A percentile compares a stretch with the other conserved stretches of the same genome.
These are phyloP conservation scores for Plagodis dolabraria DNA, from an alignment of 2,888 invertebrate genomes.

Conservation along the genomic window DNA sequence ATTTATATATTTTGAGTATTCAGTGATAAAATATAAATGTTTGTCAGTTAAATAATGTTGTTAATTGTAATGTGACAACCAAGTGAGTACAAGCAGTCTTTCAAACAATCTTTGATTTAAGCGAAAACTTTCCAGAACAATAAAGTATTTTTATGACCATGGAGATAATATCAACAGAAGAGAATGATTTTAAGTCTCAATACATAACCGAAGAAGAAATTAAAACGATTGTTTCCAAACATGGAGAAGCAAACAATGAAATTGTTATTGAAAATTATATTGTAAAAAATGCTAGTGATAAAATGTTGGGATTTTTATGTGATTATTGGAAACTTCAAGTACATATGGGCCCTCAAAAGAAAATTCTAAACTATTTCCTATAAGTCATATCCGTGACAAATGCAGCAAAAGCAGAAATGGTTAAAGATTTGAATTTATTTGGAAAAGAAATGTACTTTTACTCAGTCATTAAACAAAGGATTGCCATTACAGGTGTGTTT, in stretches of 20 bases:
- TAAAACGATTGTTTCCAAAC: conserved; percentile 52
- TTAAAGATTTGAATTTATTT: conserved; percentile 62
- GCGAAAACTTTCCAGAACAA: neutral
- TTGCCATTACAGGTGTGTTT: conserved; percentile 60
- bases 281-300: conserved; percentile 63
- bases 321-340: conserved; percentile 74
- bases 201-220: conserved; percentile 58
- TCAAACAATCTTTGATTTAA: too few relatives aligned
- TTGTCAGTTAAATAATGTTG: neutral
- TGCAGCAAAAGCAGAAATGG: conserved; percentile 69
- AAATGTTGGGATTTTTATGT: conserved; percentile 74
- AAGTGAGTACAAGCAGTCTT: too few relatives aligned
- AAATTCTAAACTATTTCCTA: conserved; percentile 61
- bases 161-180: conserved; percentile 7
- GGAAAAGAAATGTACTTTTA: conserved; percentile 70
- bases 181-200: conserved; percentile 9
- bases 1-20: neutral
- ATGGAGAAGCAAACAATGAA: conserved; percentile 39
- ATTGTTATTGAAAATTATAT: conserved; percentile 48
- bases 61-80: too few relatives aligned
- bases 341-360: conserved; percentile 37
- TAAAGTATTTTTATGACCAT: conserved; percentile 1
- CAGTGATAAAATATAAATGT: neutral
- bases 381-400: conserved; percentile 68
- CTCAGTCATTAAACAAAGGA: conserved; percentile 53